Evolutionary conservation across 2,113 vertebrate genomes (phyloP).

Genomic region (Mionectes macconnelli): DNA sequence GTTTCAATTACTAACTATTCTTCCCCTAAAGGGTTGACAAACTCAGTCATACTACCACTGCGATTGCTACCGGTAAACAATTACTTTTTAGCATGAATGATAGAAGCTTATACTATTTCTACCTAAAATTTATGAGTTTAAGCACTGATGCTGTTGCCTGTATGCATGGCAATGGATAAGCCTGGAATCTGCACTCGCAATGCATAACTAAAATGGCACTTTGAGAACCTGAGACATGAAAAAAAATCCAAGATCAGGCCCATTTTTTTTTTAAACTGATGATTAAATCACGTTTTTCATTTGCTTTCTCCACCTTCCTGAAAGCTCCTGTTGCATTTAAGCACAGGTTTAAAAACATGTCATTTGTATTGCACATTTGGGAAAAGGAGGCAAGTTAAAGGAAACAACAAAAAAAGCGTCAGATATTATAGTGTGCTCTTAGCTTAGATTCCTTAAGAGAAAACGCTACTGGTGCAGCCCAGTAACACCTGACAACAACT

Average conservation of each 20-base stretch:
- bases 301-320: not conserved
- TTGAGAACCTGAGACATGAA: not conserved
- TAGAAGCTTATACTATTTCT: not conserved
- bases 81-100: not conserved
- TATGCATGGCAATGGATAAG: not conserved
- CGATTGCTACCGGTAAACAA: not conserved
- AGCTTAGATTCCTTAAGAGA: not conserved
- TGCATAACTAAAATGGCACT: not conserved
- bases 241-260: not conserved
- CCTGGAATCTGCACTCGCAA: not conserved
- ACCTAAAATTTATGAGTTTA: not conserved
- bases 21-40: not conserved
- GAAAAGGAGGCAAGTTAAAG: not conserved
- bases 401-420: not conserved
- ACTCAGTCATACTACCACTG: not conserved
- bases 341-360: not conserved
- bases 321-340: not conserved
- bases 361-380: not conserved
- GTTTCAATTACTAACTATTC: not conserved
- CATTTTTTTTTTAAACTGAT: not conserved
- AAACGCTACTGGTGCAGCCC: not conserved
- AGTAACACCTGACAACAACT: not conserved
- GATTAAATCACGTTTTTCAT: not conserved
- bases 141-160: not conserved
- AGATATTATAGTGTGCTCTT: not conserved